Evolutionary conservation across 2,888 invertebrate genomes (phyloP).

Genomic region (Perithous albicinctus): DNA sequence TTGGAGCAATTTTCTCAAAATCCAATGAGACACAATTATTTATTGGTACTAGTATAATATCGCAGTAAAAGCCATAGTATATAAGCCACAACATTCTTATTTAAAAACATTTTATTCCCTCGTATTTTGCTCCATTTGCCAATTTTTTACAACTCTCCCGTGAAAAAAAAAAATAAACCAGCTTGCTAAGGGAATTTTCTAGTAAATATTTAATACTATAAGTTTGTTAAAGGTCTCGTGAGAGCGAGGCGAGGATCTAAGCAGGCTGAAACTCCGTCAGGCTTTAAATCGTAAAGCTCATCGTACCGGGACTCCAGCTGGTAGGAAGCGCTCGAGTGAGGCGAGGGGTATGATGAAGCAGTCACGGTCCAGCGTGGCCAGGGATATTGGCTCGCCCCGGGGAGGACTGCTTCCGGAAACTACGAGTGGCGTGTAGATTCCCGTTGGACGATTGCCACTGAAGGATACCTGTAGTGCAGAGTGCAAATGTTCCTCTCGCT

Average conservation of each 20-base stretch:
- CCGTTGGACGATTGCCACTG: constrained; percentile 80
- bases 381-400: constrained; percentile 90
- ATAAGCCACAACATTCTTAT: neutral
- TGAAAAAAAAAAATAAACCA: too few relatives aligned
- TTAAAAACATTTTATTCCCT: neutral
- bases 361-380: constrained; percentile 94
- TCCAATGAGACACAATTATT: too few relatives aligned
- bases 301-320: constrained; percentile 94
- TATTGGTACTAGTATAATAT: neutral
- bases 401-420: constrained; percentile 83
- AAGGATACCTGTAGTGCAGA: constrained; percentile 82
- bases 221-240: constrained; percentile 8
- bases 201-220: neutral
- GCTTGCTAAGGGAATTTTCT: neutral
- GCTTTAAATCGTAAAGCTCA: constrained; percentile 56
- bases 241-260: neutral
- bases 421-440: constrained; percentile 81
- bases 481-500: constrained; percentile 61
- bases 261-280: constrained; percentile 24
- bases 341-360: constrained; percentile 97
- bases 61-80: neutral
- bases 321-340: constrained; percentile 94
- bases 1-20: too few relatives aligned
- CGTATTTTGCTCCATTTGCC: neutral
- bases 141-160: neutral